Percentiles rank a stretch among this genome's conserved stretches.
Conservation (phyloP, 2,888 invertebrate species). For the Chymomyza amoena region DNA sequence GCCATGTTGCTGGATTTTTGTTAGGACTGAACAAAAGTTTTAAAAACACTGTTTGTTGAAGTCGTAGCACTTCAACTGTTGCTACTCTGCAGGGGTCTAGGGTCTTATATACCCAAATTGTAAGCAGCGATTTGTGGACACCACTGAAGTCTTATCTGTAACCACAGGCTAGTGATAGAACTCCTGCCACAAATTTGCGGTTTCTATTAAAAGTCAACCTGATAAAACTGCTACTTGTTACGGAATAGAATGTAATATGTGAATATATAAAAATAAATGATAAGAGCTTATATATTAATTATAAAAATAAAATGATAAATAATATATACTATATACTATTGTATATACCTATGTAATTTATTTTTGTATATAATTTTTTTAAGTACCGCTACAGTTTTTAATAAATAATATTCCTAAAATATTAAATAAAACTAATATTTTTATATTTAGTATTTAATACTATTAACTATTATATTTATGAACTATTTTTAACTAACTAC, state of each 20-base stretch:
- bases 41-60: constrained; percentile 24
- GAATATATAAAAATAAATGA: not conserved
- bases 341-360: no score
- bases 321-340: no score
- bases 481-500: no score
- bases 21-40: not conserved
- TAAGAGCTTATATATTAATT: no score
- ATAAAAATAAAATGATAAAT: no score
- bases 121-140: not conserved
- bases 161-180: constrained; percentile 48
- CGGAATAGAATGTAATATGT: not conserved
- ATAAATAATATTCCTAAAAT: no score
- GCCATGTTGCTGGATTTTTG: constrained; percentile 56
- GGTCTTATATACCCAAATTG: constrained; percentile 48
- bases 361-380: no score
- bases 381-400: no score
- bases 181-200: no score
- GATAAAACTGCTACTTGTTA: not conserved
- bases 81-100: not conserved
- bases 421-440: no score
- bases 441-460: no score
- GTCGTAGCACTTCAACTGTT: constrained; percentile 48
- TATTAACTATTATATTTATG: no score
- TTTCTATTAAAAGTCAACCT: not conserved
- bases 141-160: constrained; percentile 22